These are phyloP conservation scores for Petrolisthes manimaculis DNA, from an alignment of 2,888 invertebrate species.

Conservation along the genomic window DNA sequence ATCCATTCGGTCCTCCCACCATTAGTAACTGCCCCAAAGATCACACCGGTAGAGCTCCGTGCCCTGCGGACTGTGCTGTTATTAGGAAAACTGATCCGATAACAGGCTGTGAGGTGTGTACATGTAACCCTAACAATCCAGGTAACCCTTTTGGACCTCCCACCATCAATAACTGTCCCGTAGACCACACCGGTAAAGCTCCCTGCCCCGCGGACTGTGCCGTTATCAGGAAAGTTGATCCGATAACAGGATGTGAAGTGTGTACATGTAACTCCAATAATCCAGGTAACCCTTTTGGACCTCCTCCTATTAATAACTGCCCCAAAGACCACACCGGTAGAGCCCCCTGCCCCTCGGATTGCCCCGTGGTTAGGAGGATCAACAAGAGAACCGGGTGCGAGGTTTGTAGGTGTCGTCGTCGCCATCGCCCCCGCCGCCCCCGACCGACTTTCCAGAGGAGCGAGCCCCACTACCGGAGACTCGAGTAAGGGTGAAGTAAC, in stretches of 20 bases:
- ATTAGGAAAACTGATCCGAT: not conserved
- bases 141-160: not conserved
- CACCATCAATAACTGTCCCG: not conserved
- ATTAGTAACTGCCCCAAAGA: not conserved
- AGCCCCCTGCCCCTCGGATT: constrained; percentile 6
- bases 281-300: constrained; percentile 3
- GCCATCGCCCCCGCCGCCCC: not conserved
- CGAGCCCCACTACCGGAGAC: too few relatives aligned
- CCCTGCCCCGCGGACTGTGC: not conserved
- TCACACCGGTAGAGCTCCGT: not conserved
- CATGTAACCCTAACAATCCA: not conserved
- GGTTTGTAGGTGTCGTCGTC: constrained; percentile 1
- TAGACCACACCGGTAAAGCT: too few relatives aligned
- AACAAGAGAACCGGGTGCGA: not conserved
- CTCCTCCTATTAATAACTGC: not conserved
- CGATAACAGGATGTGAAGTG: constrained; percentile 22
- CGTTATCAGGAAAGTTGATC: too few relatives aligned
- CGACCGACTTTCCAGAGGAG: too few relatives aligned
- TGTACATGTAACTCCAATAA: constrained; percentile 20
- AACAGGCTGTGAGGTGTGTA: not conserved
- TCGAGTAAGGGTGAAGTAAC: too few relatives aligned
- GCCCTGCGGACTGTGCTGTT: constrained; percentile 19
- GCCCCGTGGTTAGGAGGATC: not conserved
- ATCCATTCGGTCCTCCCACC: constrained; percentile 7
- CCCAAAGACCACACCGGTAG: not conserved